A percentile compares a stretch with the other conserved stretches of the same genome.
Conservation (phyloP, 1,140 invertebrate species). For the Penaeus chinensis region DNA sequence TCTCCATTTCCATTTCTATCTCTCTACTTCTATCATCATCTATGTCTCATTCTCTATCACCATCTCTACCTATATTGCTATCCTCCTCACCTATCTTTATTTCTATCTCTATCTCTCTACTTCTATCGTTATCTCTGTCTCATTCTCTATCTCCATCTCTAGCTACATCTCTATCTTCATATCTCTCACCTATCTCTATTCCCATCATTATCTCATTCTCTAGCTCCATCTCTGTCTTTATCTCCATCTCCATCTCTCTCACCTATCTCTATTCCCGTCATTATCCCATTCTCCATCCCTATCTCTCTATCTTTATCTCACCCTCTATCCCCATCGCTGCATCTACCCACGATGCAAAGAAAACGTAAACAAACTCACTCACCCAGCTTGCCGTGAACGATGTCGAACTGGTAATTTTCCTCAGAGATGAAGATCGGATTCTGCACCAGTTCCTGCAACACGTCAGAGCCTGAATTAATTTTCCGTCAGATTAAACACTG, state of each 20-base stretch:
- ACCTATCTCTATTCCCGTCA: not conserved
- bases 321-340: too few species aligned
- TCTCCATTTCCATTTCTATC: too few species aligned
- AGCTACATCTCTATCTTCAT: too few species aligned
- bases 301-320: not conserved
- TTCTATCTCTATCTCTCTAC: too few species aligned
- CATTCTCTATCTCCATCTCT: too few species aligned
- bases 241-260: not conserved
- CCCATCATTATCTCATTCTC: constrained; percentile 12
- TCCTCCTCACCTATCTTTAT: too few species aligned
- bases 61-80: too few species aligned
- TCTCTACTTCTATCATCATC: too few species aligned
- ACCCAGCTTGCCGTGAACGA: constrained; percentile 23
- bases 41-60: too few species aligned
- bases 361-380: not conserved
- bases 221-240: not conserved
- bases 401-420: constrained; percentile 17
- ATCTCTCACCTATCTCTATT: not conserved
- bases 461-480: not conserved
- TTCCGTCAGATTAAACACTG: too few species aligned
- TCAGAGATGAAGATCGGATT: constrained; percentile 16
- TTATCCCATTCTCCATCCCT: not conserved
- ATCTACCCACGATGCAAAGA: too few species aligned
- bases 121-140: too few species aligned
- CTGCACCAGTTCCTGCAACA: constrained; percentile 29